A percentile compares a stretch with the other conserved stretches of the same genome.
Conservation (phyloP, 2,888 invertebrate species). For the Calameuta filiformis region DNA sequence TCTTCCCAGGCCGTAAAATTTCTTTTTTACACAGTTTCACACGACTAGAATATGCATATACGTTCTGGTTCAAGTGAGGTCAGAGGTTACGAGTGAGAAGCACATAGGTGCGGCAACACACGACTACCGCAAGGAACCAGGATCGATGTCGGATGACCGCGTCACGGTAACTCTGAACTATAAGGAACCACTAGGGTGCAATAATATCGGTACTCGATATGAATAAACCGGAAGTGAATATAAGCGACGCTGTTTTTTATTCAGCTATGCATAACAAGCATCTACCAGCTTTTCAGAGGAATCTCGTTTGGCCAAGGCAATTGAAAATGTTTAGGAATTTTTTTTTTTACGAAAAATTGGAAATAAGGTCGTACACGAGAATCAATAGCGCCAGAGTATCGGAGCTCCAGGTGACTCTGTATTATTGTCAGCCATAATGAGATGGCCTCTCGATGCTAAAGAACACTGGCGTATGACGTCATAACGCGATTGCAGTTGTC, state of each 20-base stretch:
- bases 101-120: constrained; percentile 29
- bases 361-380: background rate
- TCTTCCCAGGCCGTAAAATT: background rate
- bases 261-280: background rate
- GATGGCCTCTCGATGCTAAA: background rate
- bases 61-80: background rate
- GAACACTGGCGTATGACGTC: background rate
- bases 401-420: background rate
- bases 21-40: background rate
- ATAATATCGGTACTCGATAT: background rate
- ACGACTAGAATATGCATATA: background rate
- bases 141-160: constrained; percentile 36
- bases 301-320: background rate
- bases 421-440: background rate
- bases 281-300: background rate
- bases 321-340: background rate
- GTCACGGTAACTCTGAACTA: background rate
- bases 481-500: background rate
- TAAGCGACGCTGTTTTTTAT: background rate
- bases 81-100: background rate
- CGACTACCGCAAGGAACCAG: constrained; percentile 16
- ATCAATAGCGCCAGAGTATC: background rate
- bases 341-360: background rate
- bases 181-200: background rate
- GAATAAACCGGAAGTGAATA: background rate